Percentiles rank a stretch among this genome's conserved stretches.
These are phyloP conservation scores for Pristionchus fissidentatus DNA, from an alignment of 2,888 invertebrate species.

Conservation along the genomic window DNA sequence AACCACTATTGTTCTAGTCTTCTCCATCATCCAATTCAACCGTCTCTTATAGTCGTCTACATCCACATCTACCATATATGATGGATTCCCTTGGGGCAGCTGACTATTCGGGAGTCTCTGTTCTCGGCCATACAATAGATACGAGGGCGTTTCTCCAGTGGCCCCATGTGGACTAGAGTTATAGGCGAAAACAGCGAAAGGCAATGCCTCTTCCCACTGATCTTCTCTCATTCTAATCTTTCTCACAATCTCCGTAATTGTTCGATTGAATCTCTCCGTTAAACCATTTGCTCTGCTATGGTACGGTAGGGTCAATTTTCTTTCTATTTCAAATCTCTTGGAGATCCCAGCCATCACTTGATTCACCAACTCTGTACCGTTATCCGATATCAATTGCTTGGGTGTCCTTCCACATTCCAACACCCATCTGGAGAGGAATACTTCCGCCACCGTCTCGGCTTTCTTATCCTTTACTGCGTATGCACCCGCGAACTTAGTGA, in stretches of 20 bases:
- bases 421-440: conserved; percentile 50
- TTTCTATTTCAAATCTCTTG: conserved; percentile 44
- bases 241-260: conserved; percentile 50
- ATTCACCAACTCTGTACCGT: conserved; percentile 36
- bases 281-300: conserved; percentile 56
- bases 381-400: not conserved
- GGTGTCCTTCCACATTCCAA: conserved; percentile 47
- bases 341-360: conserved; percentile 36
- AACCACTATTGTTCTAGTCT: not conserved
- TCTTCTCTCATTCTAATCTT: conserved; percentile 49
- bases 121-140: not conserved
- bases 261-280: conserved; percentile 54
- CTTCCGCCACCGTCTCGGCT: conserved; percentile 52
- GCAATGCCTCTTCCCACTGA: conserved; percentile 43
- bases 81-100: not conserved
- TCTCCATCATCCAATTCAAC: conserved; percentile 27
- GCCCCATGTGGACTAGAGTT: not conserved
- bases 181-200: not conserved
- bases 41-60: not conserved
- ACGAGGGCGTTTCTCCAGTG: conserved; percentile 9
- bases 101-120: not conserved
- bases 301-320: conserved; percentile 53
- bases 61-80: conserved; percentile 17
- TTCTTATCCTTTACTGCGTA: conserved; percentile 51
- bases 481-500: conserved; percentile 49